These are phyloP conservation scores for Ephestia elutella DNA, from an alignment of 1,140 invertebrate genomes.

Conservation along the genomic window DNA sequence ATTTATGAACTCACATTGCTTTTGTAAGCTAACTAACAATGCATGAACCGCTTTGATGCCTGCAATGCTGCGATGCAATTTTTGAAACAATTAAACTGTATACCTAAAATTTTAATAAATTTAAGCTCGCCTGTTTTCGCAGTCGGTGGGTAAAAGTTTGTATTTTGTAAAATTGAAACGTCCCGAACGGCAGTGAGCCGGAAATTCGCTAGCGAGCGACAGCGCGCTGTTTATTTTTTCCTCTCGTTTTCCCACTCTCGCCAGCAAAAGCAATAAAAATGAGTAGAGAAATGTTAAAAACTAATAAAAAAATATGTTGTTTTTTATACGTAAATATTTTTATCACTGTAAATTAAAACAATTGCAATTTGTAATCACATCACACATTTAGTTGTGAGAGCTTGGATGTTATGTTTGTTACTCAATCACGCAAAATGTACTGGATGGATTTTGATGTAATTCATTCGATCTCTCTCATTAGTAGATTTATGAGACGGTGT, in stretches of 20 bases:
- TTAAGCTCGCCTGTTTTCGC: conserved; percentile 21
- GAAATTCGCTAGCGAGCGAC: conserved; percentile 38
- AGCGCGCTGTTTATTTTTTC: conserved; percentile 36
- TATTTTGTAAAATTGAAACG: conserved; percentile 47
- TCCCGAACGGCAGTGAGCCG: conserved; percentile 35
- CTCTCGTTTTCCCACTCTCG: conserved; percentile 35
- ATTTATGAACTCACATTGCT: neutral
- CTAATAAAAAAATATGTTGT: conserved; percentile 23
- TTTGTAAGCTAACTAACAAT: neutral
- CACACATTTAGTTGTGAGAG: too few relatives aligned
- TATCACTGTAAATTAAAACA: too few relatives aligned
- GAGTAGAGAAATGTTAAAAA: conserved; percentile 20
- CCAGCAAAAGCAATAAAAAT: conserved; percentile 35
- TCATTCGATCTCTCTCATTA: too few relatives aligned
- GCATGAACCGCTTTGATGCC: neutral
- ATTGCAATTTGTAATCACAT: too few relatives aligned
- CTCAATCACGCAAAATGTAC: too few relatives aligned
- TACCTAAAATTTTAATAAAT: neutral
- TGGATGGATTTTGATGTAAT: too few relatives aligned
- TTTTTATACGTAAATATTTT: too few relatives aligned
- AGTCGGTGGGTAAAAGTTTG: conserved; percentile 29
- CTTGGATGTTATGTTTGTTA: too few relatives aligned
- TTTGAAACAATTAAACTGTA: conserved; percentile 5
- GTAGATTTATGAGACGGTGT: too few relatives aligned
- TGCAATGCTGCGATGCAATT: neutral